Evolutionary conservation across 2,797 vertebrate genomes (phyloP).

Genomic region (Coccyzus lansbergi): DNA sequence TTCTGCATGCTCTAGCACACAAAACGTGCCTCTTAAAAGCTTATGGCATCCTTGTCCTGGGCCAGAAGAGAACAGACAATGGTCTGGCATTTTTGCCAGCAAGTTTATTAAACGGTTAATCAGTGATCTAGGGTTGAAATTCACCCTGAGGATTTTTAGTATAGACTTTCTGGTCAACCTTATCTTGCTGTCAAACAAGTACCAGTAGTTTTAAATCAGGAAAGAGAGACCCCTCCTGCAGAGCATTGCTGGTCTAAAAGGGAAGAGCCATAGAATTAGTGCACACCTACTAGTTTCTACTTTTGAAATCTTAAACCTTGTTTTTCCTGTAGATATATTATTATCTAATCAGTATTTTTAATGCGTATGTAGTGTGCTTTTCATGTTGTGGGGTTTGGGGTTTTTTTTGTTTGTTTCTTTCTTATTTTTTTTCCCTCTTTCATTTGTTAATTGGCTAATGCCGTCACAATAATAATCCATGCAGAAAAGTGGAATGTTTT

Average conservation of each 20-base stretch:
- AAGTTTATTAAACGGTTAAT: slow-evolving; percentile 70
- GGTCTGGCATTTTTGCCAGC: slow-evolving; percentile 48
- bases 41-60: slow-evolving; percentile 32
- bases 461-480: background rate
- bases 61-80: slow-evolving; percentile 40
- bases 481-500: background rate
- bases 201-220: background rate
- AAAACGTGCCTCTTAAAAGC: slow-evolving; percentile 21
- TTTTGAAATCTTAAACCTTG: background rate
- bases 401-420: too few relatives aligned
- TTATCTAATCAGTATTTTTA: background rate
- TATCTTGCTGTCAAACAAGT: background rate
- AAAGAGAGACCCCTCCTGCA: background rate
- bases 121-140: slow-evolving; percentile 61
- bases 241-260: background rate
- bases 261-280: too few relatives aligned
- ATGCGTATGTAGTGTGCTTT: background rate
- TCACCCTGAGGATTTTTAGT: slow-evolving; percentile 32
- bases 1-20: background rate
- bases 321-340: background rate
- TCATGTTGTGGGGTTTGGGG: background rate
- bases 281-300: background rate
- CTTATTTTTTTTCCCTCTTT: background rate
- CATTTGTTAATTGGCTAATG: background rate
- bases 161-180: background rate